These are phyloP conservation scores for Diprion similis DNA, from an alignment of 1,140 invertebrate genomes.

Conservation along the genomic window DNA sequence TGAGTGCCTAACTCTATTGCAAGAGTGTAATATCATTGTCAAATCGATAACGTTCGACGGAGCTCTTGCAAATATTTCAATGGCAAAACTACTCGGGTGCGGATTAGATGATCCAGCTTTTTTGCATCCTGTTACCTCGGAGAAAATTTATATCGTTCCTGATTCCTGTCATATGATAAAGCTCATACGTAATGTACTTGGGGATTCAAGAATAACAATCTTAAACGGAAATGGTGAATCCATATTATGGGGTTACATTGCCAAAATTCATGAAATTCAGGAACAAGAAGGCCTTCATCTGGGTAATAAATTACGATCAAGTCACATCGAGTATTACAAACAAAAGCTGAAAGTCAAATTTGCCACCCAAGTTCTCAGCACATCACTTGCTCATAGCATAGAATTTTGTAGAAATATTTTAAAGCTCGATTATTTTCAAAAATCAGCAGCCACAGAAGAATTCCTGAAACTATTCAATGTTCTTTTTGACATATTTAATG, in stretches of 20 bases:
- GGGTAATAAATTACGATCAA: conserved; percentile 39
- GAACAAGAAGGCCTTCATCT: conserved; percentile 35
- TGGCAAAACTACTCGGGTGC: conserved; percentile 16
- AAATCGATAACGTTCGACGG: conserved; percentile 26
- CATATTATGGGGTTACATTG: conserved; percentile 38
- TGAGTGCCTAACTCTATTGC: conserved; percentile 32
- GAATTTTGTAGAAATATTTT: not conserved
- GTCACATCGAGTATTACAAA: conserved; percentile 41
- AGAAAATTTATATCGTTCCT: conserved; percentile 32
- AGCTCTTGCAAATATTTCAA: conserved; percentile 22
- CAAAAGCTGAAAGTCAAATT: conserved; percentile 47
- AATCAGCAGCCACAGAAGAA: not conserved
- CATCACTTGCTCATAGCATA: conserved; percentile 37
- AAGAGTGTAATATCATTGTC: conserved; percentile 33
- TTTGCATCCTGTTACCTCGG: conserved; percentile 16
- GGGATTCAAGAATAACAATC: conserved; percentile 34
- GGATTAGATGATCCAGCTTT: conserved; percentile 17
- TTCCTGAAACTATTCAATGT: not conserved
- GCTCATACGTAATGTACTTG: conserved; percentile 44
- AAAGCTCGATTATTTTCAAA: not conserved
- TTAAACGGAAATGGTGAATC: conserved; percentile 35
- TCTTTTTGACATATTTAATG: conserved; percentile 21
- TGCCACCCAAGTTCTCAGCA: conserved; percentile 41
- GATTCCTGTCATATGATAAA: conserved; percentile 46
- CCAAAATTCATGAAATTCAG: conserved; percentile 38